Evolutionary conservation across 2,888 invertebrate genomes (phyloP).

Genomic region (Drosophila mettleri): DNA sequence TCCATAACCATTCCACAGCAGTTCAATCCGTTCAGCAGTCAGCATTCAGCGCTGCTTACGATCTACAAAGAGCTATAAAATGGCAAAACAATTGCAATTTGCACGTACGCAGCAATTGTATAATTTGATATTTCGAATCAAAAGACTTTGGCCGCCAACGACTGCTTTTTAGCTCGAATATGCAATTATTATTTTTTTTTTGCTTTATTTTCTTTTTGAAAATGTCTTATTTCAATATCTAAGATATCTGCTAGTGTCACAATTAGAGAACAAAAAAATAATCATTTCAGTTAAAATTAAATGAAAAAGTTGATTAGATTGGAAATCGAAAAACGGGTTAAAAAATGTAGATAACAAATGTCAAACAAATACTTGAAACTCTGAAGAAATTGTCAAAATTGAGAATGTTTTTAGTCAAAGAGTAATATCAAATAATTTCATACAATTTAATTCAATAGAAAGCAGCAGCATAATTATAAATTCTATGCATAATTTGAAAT

Average conservation of each 20-base stretch:
- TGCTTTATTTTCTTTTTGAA: not conserved
- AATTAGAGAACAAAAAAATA: not conserved
- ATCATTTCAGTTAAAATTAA: not conserved
- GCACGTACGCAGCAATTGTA: slow-evolving; percentile 48
- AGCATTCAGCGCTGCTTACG: slow-evolving; percentile 6
- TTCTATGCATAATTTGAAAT: not conserved
- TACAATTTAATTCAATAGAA: not conserved
- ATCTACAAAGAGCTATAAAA: not conserved
- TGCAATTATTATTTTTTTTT: slow-evolving; percentile 15
- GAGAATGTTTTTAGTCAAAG: not conserved
- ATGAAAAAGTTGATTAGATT: not conserved
- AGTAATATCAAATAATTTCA: not conserved
- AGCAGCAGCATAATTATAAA: not conserved
- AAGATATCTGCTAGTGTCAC: not conserved
- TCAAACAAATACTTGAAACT: not conserved
- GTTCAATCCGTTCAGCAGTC: slow-evolving; percentile 11
- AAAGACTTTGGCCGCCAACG: slow-evolving; percentile 48
- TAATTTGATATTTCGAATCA: slow-evolving; percentile 34
- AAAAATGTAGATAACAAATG: not conserved
- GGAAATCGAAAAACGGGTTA: not conserved
- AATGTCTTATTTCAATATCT: slow-evolving; percentile 8
- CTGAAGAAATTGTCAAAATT: not conserved
- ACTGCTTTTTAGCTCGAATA: slow-evolving; percentile 24
- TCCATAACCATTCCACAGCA: slow-evolving; percentile 41
- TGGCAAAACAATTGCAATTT: slow-evolving; percentile 38